phyloP scores from a whole-genome alignment of 1,140 invertebrate species.

The Bacillus rossius region DNA sequence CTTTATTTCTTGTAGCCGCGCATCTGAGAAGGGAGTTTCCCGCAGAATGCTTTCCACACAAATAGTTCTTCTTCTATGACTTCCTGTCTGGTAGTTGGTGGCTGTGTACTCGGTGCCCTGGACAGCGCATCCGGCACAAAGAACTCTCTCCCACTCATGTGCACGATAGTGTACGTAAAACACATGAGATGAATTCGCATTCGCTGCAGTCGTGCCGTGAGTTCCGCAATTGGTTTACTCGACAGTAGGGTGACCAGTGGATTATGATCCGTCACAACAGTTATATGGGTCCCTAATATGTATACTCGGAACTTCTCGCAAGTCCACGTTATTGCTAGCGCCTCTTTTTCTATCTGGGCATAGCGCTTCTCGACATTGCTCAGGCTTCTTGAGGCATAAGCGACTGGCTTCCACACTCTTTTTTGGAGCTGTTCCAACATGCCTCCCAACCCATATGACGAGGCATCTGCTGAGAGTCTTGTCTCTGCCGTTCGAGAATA shows the following conservation, averaged over 20 bases:
- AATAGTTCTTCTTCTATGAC: neutral
- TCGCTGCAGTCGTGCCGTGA: neutral
- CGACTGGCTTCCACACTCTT: neutral
- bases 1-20: neutral
- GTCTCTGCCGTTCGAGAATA: no score
- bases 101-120: neutral
- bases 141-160: neutral
- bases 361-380: neutral
- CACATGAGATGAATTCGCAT: neutral
- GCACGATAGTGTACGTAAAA: neutral
- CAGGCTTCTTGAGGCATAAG: neutral
- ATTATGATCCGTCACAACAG: neutral
- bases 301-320: neutral
- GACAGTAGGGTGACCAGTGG: neutral
- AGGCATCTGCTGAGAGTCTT: no score
- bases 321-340: neutral
- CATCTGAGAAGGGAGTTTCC: neutral
- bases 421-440: neutral
- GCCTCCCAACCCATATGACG: no score
- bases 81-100: neutral
- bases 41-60: neutral
- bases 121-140: neutral
- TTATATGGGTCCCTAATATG: neutral
- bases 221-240: neutral
- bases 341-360: conserved; percentile 1